Conservation (phyloP, 2,888 invertebrate genomes). For the Cancer borealis region DNA sequence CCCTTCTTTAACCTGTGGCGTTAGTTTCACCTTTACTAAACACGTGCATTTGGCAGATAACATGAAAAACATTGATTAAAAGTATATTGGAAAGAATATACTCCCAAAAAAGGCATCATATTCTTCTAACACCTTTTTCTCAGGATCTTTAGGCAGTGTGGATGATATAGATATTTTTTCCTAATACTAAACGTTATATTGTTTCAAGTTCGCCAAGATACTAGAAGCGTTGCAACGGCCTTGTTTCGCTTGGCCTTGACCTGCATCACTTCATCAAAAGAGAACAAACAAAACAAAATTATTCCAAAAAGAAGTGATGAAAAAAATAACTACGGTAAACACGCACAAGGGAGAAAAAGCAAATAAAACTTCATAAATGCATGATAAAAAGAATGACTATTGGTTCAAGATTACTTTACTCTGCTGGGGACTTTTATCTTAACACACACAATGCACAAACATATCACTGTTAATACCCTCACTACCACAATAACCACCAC, state of each 20-base stretch:
- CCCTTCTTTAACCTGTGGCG: not conserved
- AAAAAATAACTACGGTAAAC: not conserved
- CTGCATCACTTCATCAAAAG: not conserved
- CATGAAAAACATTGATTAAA: not conserved
- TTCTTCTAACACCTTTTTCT: not conserved
- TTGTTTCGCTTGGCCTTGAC: constrained; percentile 11
- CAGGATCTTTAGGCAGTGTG: not conserved
- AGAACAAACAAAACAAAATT: not conserved
- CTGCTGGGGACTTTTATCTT: not conserved
- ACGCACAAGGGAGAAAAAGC: not conserved
- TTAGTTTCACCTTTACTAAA: not conserved
- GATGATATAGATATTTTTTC: not conserved
- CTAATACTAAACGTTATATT: not conserved
- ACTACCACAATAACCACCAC: no score
- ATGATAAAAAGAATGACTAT: not conserved
- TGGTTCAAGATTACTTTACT: no score
- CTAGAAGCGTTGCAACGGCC: not conserved
- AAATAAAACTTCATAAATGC: not conserved
- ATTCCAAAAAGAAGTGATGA: not conserved
- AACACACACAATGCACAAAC: not conserved
- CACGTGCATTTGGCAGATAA: not conserved
- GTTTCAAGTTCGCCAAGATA: not conserved
- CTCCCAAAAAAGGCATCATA: not conserved
- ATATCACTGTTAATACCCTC: not conserved
- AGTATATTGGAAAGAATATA: not conserved